Evolutionary conservation across 2,113 vertebrate species (phyloP).

Genomic region (Platycercus adscitus): DNA sequence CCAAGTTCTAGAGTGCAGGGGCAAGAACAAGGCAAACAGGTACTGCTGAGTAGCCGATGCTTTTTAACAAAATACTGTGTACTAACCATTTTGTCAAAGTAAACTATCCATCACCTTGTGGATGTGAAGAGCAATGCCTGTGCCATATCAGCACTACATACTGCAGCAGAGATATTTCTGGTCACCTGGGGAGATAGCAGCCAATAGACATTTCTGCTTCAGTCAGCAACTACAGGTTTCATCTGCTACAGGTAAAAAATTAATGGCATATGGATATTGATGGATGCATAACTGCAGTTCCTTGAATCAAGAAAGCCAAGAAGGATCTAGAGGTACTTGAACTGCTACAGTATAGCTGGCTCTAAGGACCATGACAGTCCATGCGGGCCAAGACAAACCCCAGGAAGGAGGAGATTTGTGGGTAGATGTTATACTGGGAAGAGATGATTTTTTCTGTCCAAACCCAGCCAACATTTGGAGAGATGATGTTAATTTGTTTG

Average conservation of each 20-base stretch:
- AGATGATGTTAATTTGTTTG: neutral
- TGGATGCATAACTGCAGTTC: neutral
- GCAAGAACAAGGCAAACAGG: neutral
- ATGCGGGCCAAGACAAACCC: neutral
- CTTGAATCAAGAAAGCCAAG: neutral
- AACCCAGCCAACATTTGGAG: neutral
- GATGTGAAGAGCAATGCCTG: neutral
- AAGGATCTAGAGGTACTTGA: neutral
- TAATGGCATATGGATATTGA: neutral
- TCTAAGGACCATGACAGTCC: neutral
- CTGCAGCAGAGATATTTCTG: neutral
- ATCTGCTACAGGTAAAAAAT: neutral
- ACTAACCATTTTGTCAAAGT: neutral
- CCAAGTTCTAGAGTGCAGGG: neutral
- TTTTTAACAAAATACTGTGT: neutral
- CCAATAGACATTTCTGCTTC: neutral
- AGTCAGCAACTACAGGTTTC: neutral
- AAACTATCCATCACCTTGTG: neutral
- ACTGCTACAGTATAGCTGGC: neutral
- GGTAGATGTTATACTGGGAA: neutral
- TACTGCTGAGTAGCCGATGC: neutral
- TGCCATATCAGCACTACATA: neutral
- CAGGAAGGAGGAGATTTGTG: neutral
- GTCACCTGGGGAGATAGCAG: neutral
- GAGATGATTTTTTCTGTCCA: neutral